Conservation (phyloP, 2,797 vertebrate species). For the Sphenopsis melanotis region DNA sequence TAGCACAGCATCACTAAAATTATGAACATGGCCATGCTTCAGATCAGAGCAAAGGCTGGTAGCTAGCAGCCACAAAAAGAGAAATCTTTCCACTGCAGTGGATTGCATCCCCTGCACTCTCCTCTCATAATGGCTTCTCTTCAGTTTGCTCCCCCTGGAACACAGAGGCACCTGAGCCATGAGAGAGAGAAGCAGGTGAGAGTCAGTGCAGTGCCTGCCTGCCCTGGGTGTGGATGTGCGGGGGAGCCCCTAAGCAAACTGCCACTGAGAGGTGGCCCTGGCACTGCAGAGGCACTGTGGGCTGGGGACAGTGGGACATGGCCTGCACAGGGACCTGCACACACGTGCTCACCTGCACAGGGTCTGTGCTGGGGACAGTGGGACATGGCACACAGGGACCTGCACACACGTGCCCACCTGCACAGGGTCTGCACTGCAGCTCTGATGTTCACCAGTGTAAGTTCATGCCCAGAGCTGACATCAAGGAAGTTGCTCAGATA, state of each 20-base stretch:
- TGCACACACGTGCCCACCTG: neutral
- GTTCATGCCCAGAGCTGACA: fast-evolving
- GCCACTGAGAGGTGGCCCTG: neutral
- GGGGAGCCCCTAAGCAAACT: fast-evolving
- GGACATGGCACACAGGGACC: too few relatives aligned
- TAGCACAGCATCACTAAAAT: neutral
- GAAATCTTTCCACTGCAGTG: neutral
- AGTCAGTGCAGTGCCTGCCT: neutral
- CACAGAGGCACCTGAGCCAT: neutral
- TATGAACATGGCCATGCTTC: fast-evolving
- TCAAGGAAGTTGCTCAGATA: neutral
- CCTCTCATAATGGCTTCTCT: neutral
- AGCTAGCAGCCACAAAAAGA: neutral
- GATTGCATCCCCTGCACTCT: neutral
- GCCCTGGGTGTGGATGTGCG: neutral
- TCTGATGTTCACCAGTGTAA: neutral
- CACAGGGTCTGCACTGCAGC: fast-evolving
- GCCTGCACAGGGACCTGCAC: neutral
- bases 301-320: neutral
- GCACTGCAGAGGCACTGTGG: fast-evolving
- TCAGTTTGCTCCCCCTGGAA: neutral
- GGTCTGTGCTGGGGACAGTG: too few relatives aligned
- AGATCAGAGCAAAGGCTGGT: neutral
- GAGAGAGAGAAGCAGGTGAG: neutral
- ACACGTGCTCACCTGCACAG: fast-evolving